Base-by-base conservation (phyloP, 2,797 vertebrate species). In the Ambastaia sidthimunki region DNA sequence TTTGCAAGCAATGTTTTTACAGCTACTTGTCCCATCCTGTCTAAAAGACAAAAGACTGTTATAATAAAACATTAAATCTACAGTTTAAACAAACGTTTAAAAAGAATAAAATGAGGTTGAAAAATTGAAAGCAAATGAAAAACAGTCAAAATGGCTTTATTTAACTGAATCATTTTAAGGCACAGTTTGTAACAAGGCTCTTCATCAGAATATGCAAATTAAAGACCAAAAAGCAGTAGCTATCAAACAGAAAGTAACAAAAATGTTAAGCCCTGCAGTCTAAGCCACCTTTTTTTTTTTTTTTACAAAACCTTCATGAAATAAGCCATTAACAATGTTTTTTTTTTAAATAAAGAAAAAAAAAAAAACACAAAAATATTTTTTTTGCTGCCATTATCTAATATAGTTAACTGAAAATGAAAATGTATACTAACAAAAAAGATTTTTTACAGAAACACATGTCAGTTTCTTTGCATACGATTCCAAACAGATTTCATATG, bases 141-240 rank as follows among this genome's bases (percentile, higher is more conserved):
- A 34, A 41, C 37, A 72, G 44, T 57, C 37, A n/a, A 16, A 74
- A 62, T 50, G 28, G 12, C 41, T 19, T 74, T 74, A 68, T 80
- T 80, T 60, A 80, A 80, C 28, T 66, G 69, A 79, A 76, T 66
- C 15, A 80, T 23, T 21, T 80, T 23, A 83, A 82, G 72, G 82
- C 73, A 85, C 72, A 74, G 25, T 79, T 81, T 81, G 31, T 52
- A 71, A 78, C 68, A 55, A 63, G 28, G 59, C 52, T 37, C 23
- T 69, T 60, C 71, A 76, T 52, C 81, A 66, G 7, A 70, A 23
- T 31, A 60, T 57, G 54, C 48, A 54, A 74, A 85, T 76, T 0
- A n/a, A 82, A 77, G 47, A 52, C 76, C 7, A 83, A 77, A 18
- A 82, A 1, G 60, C 80, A 71, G 79, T 25, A 86, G 87, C 84